A percentile compares a stretch with the other conserved stretches of the same genome.
Evolutionary conservation across 2,888 invertebrate species (phyloP).

Genomic region (Autographa pulchrina): DNA sequence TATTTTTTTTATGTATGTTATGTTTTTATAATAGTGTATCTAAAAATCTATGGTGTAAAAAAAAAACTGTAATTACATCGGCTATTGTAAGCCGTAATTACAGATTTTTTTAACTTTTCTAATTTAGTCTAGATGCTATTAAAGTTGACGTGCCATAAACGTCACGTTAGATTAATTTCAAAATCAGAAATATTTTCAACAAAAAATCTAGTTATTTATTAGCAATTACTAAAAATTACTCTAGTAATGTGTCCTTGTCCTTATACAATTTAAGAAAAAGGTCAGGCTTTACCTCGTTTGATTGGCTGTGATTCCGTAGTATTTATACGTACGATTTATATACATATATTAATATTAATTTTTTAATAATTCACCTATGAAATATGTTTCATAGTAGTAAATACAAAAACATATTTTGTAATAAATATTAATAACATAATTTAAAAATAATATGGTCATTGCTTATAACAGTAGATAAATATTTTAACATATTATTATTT

Average conservation of each 20-base stretch:
- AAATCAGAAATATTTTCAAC: slow-evolving; percentile 37
- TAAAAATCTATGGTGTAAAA: no score
- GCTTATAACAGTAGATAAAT: no score
- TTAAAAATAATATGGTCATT: no score
- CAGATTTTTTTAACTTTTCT: not conserved
- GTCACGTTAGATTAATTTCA: slow-evolving; percentile 23
- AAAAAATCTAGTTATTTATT: slow-evolving; percentile 51
- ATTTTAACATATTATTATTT: no score
- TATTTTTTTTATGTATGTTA: no score
- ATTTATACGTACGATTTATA: not conserved
- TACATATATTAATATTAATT: no score
- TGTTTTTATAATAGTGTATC: no score
- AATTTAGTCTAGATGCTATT: not conserved
- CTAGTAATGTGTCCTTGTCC: slow-evolving; percentile 27
- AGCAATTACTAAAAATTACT: slow-evolving; percentile 48
- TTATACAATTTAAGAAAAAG: slow-evolving; percentile 18
- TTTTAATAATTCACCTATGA: no score
- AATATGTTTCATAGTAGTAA: no score
- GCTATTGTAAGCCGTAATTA: not conserved
- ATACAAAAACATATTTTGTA: no score
- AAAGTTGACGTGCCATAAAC: slow-evolving; percentile 19
- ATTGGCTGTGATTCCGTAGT: slow-evolving; percentile 43
- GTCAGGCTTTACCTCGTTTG: slow-evolving; percentile 16
- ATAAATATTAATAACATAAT: no score
- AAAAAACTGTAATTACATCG: no score